These are phyloP conservation scores for Lycia hirtaria DNA, from an alignment of 2,888 invertebrate species.

Conservation along the genomic window DNA sequence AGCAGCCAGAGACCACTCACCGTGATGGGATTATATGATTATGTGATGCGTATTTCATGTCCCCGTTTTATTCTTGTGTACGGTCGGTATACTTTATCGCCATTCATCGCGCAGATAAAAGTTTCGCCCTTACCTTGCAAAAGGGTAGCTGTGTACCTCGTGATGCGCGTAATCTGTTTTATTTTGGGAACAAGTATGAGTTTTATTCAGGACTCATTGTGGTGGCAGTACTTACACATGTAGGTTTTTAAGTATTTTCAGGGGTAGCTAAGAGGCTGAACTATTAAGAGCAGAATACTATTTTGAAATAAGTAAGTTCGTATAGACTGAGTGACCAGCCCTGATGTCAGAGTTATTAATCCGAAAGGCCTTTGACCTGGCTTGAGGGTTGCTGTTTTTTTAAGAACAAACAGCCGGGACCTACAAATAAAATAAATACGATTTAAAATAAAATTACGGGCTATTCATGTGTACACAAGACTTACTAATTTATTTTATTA, in stretches of 20 bases:
- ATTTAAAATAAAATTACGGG: too few relatives aligned
- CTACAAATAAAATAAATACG: too few relatives aligned
- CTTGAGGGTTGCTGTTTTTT: too few relatives aligned
- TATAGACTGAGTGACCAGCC: too few relatives aligned
- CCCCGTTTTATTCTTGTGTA: slow-evolving; percentile 64
- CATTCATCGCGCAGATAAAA: slow-evolving; percentile 36
- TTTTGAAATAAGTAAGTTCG: too few relatives aligned
- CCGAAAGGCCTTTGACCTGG: too few relatives aligned
- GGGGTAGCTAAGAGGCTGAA: background rate
- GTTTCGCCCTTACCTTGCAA: slow-evolving; percentile 37
- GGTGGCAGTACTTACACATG: background rate
- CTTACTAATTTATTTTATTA: too few relatives aligned
- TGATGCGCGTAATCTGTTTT: slow-evolving; percentile 26
- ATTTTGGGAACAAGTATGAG: slow-evolving; percentile 28
- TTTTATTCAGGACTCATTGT: slow-evolving; percentile 13
- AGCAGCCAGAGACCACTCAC: slow-evolving; percentile 61
- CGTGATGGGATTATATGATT: slow-evolving; percentile 69
- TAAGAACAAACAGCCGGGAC: too few relatives aligned
- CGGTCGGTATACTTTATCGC: slow-evolving; percentile 57
- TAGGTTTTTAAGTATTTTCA: background rate
- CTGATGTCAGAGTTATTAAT: too few relatives aligned
- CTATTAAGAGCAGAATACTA: too few relatives aligned
- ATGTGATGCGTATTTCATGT: slow-evolving; percentile 74
- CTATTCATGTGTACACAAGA: too few relatives aligned
- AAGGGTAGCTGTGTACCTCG: slow-evolving; percentile 4